Evolutionary conservation across 2,113 vertebrate genomes (phyloP).

Genomic region (Rhinoptilus africanus): DNA sequence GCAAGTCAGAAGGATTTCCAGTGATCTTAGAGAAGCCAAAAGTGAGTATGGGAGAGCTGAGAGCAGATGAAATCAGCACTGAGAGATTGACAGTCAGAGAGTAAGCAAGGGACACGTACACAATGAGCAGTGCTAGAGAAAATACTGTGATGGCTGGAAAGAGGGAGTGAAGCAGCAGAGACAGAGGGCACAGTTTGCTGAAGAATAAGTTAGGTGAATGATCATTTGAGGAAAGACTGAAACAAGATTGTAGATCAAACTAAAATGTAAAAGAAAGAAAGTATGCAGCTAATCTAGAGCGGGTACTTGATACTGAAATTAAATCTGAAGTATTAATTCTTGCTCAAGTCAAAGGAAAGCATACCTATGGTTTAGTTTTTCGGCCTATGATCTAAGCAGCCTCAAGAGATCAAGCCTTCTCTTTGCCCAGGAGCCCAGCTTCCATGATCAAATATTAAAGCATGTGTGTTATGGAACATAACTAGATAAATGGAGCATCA

Average conservation of each 20-base stretch:
- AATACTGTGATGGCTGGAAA: neutral
- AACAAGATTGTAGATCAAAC: neutral
- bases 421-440: neutral
- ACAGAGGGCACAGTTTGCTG: neutral
- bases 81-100: neutral
- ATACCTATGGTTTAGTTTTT: neutral
- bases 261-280: neutral
- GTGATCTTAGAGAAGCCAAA: neutral
- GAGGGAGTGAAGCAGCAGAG: neutral
- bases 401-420: neutral
- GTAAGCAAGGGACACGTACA: neutral
- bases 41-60: neutral
- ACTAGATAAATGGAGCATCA: slow-evolving; percentile 38
- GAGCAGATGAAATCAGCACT: neutral
- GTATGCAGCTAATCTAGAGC: neutral
- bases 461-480: neutral
- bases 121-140: neutral
- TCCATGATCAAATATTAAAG: slow-evolving; percentile 28
- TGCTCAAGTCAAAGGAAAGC: neutral
- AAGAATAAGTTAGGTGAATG: neutral
- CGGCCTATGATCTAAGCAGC: neutral
- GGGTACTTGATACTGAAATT: neutral
- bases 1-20: neutral
- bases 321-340: neutral
- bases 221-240: neutral